Evolutionary conservation across 2,888 invertebrate species (phyloP), one percentile per base, ranked within the genome.

Genomic region (Chrysotoxum bicinctum): DNA sequence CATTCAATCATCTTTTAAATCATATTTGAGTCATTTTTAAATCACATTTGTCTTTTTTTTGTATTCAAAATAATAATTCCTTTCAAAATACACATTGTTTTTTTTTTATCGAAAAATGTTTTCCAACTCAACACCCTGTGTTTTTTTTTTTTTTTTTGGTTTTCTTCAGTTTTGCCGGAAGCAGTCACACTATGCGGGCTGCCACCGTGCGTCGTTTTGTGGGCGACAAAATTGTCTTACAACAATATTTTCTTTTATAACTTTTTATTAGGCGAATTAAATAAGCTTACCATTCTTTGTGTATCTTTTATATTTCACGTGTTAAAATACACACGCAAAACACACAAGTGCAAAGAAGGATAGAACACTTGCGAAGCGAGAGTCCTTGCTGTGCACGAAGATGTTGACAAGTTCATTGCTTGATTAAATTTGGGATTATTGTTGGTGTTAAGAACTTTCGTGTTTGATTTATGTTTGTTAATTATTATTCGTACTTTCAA

Each of bases 341-440:
- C 32, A 35, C 32, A 54, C 8, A 10, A 54, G 1, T 2, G 5
- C 19, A 45, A 35, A 23, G 23, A 50, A 50, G 21, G 10, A 66
- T 21, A 30, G 19, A 26, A 26, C 26, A 35, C 21, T 16, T 1
- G 32, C 23, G 8, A 23, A 14, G 35, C 6, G 23, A 23, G 23
- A 35, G 19, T 35, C 3, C 32, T 19, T 56, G 30, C 9, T 19
- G 12, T 21, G 19, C 12, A 35, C 32, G 12, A 3, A 14, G 23
- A 66, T 48, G 60, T 52, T 80, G 84, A 80, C 84, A 84, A 80
- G 75, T 84, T 84, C 84, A 84, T 80, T 79, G 84, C 66, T 80
- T 84, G 84, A 58, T 66, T 80, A 80, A 84, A 84, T 84, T 84
- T 84, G 72, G 72, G 79, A 72, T 84, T 84, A 84, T 84, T 84